phyloP scores from a whole-genome alignment of 2,113 vertebrate species.

The Grammomys dolichurus region DNA sequence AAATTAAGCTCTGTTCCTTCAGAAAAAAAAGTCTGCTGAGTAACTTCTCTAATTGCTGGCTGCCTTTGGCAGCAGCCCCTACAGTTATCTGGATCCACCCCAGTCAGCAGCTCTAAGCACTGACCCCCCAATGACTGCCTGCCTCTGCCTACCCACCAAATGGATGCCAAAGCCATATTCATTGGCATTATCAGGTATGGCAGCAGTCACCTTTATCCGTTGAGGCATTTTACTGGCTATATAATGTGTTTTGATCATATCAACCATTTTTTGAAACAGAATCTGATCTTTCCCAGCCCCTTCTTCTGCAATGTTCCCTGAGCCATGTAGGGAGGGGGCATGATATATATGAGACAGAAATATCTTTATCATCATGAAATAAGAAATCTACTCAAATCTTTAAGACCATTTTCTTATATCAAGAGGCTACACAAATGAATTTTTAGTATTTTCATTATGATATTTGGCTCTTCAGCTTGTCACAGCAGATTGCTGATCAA shows the following conservation, averaged over 20 bases:
- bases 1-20: too few species aligned
- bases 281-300: background rate
- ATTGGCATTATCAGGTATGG: too few species aligned
- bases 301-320: background rate
- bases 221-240: background rate
- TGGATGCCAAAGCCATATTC: too few species aligned
- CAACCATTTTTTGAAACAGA: background rate
- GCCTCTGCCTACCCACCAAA: too few species aligned
- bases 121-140: too few species aligned
- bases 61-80: too few species aligned
- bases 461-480: slow-evolving; percentile 33
- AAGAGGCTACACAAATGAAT: slow-evolving; percentile 41
- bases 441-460: slow-evolving; percentile 34
- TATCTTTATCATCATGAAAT: slow-evolving; percentile 46
- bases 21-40: too few species aligned
- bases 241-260: background rate
- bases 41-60: too few species aligned
- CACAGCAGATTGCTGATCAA: slow-evolving; percentile 11
- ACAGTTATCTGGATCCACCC: too few species aligned
- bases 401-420: slow-evolving; percentile 42
- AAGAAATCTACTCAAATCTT: slow-evolving; percentile 49
- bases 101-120: too few species aligned
- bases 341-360: background rate
- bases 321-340: background rate
- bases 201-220: background rate